Conservation (phyloP, 2,797 vertebrate species). For the Anabas testudineus region DNA sequence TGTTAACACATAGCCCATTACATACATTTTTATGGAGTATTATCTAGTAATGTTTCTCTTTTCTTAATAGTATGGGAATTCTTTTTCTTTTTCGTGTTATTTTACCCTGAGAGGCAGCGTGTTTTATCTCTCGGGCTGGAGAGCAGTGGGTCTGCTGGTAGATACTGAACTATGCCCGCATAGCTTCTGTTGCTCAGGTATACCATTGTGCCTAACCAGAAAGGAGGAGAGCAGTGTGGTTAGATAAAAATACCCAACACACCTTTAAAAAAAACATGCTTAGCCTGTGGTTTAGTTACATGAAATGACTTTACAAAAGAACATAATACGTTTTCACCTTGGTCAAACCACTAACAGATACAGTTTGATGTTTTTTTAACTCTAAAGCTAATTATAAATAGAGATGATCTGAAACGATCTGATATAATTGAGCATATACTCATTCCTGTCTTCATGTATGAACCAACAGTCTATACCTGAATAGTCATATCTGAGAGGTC, state of each 20-base stretch:
- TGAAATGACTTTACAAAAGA: neutral
- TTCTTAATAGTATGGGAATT: too few species aligned
- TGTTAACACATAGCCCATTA: neutral
- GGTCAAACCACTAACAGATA: accelerated
- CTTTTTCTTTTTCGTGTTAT: neutral
- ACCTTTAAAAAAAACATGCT: neutral
- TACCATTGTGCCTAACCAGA: conserved; percentile 80
- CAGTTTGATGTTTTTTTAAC: conserved; percentile 8
- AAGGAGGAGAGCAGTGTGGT: conserved; percentile 22
- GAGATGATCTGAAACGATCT: neutral
- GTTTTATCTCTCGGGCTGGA: conserved; percentile 88
- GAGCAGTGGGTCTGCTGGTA: conserved; percentile 80
- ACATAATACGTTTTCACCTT: neutral
- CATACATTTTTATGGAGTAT: neutral
- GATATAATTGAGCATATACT: neutral
- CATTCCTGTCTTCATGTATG: conserved; percentile 8
- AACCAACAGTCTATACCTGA: conserved; percentile 76
- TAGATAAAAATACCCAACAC: conserved; percentile 8
- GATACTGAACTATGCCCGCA: conserved; percentile 85
- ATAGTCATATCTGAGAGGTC: conserved; percentile 87
- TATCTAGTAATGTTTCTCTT: neutral
- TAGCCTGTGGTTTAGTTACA: neutral
- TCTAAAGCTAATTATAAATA: conserved; percentile 13
- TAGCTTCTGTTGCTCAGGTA: conserved; percentile 88
- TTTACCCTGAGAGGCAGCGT: conserved; percentile 89